phyloP scores from a whole-genome alignment of 2,888 invertebrate species.

The Drosophila tanythrix region DNA sequence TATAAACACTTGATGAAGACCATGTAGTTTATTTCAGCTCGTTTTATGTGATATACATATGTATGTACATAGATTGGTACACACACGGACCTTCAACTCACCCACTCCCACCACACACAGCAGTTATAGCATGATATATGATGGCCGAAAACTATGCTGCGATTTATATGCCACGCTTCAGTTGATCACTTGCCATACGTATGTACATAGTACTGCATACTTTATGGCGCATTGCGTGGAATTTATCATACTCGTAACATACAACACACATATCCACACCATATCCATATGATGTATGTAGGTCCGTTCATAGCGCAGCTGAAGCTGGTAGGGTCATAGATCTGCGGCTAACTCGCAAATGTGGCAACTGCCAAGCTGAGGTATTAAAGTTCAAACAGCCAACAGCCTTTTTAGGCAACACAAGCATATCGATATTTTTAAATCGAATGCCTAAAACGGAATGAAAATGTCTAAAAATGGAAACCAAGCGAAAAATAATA shows the following conservation, averaged over 20 bases:
- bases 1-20: conserved; percentile 10
- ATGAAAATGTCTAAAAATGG: neutral
- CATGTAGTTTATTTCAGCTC: neutral
- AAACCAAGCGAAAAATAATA: neutral
- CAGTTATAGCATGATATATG: conserved; percentile 51
- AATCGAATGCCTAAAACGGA: conserved; percentile 9
- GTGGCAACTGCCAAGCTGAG: conserved; percentile 30
- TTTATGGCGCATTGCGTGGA: conserved; percentile 73
- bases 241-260: conserved; percentile 42
- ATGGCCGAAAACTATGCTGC: conserved; percentile 55
- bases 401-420: conserved; percentile 14
- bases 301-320: neutral
- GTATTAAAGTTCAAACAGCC: conserved; percentile 53
- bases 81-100: neutral
- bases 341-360: conserved; percentile 8
- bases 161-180: conserved; percentile 75
- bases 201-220: conserved; percentile 44
- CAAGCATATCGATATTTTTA: conserved; percentile 35
- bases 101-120: neutral
- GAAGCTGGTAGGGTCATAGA: neutral
- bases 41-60: neutral
- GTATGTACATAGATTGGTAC: neutral
- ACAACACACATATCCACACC: neutral
- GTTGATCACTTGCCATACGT: conserved; percentile 55
- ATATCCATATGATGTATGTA: neutral